Evolutionary conservation across 2,888 invertebrate species (phyloP).

Genomic region (Philonicus albiceps): DNA sequence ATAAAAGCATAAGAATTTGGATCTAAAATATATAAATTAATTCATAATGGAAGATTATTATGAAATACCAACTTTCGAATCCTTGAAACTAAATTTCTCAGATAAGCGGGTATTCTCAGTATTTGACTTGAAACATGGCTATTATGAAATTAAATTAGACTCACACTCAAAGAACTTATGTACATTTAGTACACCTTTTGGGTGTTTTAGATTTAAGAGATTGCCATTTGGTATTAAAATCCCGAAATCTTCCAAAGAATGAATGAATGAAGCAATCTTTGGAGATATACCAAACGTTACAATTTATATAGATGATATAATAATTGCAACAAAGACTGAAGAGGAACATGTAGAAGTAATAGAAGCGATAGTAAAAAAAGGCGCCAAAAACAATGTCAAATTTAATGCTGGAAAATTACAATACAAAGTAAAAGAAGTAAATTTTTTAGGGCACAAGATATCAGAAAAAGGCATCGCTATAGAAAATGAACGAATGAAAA

Average conservation of each 20-base stretch:
- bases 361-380: slow-evolving; percentile 12
- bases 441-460: slow-evolving; percentile 1
- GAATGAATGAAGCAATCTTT: slow-evolving; percentile 48
- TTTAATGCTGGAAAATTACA: slow-evolving; percentile 25
- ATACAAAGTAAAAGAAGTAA: not conserved
- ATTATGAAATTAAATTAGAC: slow-evolving; percentile 45
- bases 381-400: not conserved
- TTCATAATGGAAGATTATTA: slow-evolving; percentile 51
- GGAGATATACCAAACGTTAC: slow-evolving; percentile 45
- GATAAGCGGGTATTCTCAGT: slow-evolving; percentile 51
- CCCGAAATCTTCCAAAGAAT: slow-evolving; percentile 47
- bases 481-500: slow-evolving; percentile 5
- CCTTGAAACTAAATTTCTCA: slow-evolving; percentile 51
- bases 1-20: slow-evolving; percentile 50
- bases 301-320: slow-evolving; percentile 38
- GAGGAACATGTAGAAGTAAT: slow-evolving; percentile 19
- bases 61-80: slow-evolving; percentile 51
- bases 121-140: slow-evolving; percentile 50
- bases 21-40: slow-evolving; percentile 51
- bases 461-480: slow-evolving; percentile 14
- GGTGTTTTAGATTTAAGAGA: not conserved
- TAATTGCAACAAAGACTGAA: not conserved
- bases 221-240: slow-evolving; percentile 36
- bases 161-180: slow-evolving; percentile 48
- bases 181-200: slow-evolving; percentile 51